These are phyloP conservation scores for Habroteleia sp. DNA, from an alignment of 2,888 invertebrate species.

Conservation along the genomic window DNA sequence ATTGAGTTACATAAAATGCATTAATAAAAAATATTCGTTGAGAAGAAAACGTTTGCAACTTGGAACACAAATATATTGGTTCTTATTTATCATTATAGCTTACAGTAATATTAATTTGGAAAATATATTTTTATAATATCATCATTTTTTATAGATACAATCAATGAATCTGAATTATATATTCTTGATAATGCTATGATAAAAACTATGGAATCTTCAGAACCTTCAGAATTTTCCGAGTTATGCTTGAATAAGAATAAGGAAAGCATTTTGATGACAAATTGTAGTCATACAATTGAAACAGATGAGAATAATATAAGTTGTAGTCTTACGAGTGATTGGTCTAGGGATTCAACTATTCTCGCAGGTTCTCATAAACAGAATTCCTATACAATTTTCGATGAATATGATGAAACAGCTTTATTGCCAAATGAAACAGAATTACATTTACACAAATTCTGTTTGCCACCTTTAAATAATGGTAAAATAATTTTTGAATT, in stretches of 20 bases:
- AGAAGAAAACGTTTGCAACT: too few species aligned
- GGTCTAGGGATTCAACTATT: conserved; percentile 24
- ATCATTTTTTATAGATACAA: conserved; percentile 5
- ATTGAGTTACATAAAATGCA: too few species aligned
- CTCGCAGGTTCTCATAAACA: conserved; percentile 44
- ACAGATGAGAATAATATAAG: background rate
- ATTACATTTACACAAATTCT: too few species aligned
- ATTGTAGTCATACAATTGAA: too few species aligned
- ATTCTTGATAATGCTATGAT: conserved; percentile 33
- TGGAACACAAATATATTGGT: too few species aligned
- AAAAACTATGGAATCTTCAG: conserved; percentile 12
- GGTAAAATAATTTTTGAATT: too few species aligned
- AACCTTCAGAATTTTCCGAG: conserved; percentile 23
- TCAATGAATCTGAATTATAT: background rate
- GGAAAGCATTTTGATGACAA: too few species aligned
- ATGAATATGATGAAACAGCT: background rate
- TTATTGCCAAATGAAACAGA: too few species aligned
- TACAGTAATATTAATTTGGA: background rate
- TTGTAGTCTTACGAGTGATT: conserved; percentile 9
- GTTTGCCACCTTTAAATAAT: too few species aligned
- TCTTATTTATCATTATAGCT: too few species aligned
- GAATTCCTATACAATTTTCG: conserved; percentile 6
- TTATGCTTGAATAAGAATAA: background rate
- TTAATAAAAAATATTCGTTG: too few species aligned
- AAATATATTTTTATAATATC: conserved; percentile 1